Percentiles rank a stretch among this genome's conserved stretches.
Evolutionary conservation across 2,113 vertebrate species (phyloP).

Genomic region (Urocitellus parryii): DNA sequence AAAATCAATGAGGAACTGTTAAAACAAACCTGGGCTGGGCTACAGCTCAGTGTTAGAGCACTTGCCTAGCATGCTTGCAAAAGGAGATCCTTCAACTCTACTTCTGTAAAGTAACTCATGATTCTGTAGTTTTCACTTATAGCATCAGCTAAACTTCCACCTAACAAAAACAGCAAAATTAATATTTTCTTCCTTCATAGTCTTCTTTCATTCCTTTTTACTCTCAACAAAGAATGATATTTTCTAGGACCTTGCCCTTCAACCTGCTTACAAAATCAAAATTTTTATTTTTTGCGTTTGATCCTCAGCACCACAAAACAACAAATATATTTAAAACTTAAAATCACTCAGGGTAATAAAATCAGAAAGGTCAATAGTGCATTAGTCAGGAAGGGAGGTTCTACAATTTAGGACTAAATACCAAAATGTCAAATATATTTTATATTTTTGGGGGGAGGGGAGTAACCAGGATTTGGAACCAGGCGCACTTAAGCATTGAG

Average conservation of each 20-base stretch:
- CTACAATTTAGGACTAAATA: constrained; percentile 44
- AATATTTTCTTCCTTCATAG: constrained; percentile 32
- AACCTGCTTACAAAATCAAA: constrained; percentile 42
- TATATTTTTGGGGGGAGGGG: too few species aligned
- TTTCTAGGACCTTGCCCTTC: constrained; percentile 32
- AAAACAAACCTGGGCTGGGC: not conserved
- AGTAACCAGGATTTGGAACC: too few species aligned
- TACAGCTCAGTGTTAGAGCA: too few species aligned
- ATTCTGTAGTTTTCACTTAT: constrained; percentile 94
- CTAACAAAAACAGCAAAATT: constrained; percentile 78
- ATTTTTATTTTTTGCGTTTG: not conserved
- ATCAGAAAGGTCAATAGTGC: not conserved
- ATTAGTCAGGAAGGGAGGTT: not conserved
- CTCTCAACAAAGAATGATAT: constrained; percentile 25
- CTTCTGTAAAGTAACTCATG: constrained; percentile 92
- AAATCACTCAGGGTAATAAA: not conserved
- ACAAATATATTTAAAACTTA: not conserved
- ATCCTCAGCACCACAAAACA: too few species aligned
- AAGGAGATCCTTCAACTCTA: constrained; percentile 95
- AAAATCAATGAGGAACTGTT: not conserved
- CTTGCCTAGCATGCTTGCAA: constrained; percentile 70
- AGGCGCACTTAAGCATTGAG: too few species aligned
- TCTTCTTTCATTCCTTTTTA: constrained; percentile 18
- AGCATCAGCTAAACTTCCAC: constrained; percentile 96
- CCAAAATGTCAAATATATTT: not conserved